phyloP scores from a whole-genome alignment of 1,140 invertebrate genomes.

The Diabrotica virgifera region DNA sequence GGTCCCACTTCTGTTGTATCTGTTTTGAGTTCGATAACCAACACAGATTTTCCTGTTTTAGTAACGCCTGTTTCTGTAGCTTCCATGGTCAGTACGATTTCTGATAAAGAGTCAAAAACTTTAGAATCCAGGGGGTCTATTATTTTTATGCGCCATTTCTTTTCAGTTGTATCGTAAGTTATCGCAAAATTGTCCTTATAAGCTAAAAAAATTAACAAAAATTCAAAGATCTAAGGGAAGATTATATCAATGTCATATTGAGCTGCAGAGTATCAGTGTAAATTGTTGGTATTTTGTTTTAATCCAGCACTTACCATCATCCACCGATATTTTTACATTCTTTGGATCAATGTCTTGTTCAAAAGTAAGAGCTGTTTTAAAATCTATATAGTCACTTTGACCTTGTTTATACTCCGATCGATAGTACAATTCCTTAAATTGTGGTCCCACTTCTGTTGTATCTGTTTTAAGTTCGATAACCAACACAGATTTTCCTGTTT shows the following conservation, averaged over 20 bases:
- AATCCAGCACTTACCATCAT: too few species aligned
- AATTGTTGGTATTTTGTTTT: too few species aligned
- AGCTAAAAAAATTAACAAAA: slow-evolving; percentile 13
- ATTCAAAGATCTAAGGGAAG: too few species aligned
- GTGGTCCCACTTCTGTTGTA: not conserved
- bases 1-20: not conserved
- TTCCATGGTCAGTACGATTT: slow-evolving; percentile 20
- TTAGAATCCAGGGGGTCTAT: not conserved
- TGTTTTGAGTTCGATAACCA: slow-evolving; percentile 1
- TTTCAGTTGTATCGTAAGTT: not conserved
- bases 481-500: slow-evolving; percentile 17
- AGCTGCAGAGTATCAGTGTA: too few species aligned
- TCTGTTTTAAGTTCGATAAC: slow-evolving; percentile 6
- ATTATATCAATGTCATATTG: too few species aligned
- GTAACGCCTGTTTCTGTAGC: slow-evolving; percentile 10
- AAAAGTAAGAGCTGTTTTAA: not conserved
- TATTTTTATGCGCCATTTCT: slow-evolving; percentile 5
- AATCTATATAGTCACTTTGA: not conserved
- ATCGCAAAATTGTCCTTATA: slow-evolving; percentile 10
- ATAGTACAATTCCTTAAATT: slow-evolving; percentile 20
- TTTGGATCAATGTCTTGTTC: too few species aligned
- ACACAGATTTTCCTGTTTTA: not conserved
- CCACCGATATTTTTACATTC: too few species aligned
- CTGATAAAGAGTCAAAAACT: slow-evolving; percentile 5
- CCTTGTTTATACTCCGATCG: slow-evolving; percentile 8